Conservation (phyloP, 2,888 invertebrate genomes). For the Coelogynopora nodosa region DNA sequence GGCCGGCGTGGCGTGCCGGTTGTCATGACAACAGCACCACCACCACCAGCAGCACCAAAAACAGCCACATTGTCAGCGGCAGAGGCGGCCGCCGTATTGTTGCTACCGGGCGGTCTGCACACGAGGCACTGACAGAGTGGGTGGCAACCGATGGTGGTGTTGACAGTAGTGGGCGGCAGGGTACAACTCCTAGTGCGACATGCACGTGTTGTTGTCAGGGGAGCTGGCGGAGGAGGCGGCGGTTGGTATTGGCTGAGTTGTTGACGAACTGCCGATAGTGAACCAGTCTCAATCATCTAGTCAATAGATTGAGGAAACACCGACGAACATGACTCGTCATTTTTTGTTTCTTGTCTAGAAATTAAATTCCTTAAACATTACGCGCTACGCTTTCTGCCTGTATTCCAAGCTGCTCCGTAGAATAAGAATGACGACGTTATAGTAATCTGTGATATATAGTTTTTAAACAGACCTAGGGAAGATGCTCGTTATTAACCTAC, state of each 20-base stretch:
- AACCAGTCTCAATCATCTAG: neutral
- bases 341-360: too few species aligned
- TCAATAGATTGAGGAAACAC: neutral
- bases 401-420: too few species aligned
- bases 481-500: neutral
- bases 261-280: neutral
- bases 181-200: neutral
- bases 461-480: too few species aligned
- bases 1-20: neutral
- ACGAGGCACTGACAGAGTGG: neutral
- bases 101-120: neutral
- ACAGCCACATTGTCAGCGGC: neutral
- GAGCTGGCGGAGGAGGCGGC: too few species aligned
- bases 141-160: neutral
- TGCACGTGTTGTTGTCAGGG: neutral
- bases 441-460: too few species aligned
- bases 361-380: too few species aligned
- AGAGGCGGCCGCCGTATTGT: neutral
- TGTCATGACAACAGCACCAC: neutral
- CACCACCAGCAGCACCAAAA: neutral
- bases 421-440: too few species aligned
- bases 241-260: too few species aligned
- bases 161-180: too few species aligned
- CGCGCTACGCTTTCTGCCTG: too few species aligned
- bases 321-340: neutral